Base-by-base conservation (phyloP, 2,888 invertebrate genomes). In the Drosophila mimetica region DNA sequence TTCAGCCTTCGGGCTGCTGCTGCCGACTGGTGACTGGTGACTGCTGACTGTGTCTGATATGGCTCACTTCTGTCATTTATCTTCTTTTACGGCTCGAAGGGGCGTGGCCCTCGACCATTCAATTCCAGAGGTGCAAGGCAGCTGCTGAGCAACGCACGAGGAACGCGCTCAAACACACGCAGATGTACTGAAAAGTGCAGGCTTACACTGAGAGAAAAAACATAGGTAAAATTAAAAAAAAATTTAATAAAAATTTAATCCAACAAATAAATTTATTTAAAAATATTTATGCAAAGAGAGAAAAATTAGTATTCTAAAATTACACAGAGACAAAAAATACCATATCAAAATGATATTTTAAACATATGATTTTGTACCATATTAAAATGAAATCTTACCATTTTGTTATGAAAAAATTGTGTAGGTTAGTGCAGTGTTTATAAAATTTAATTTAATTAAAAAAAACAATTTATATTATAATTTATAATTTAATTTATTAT, bases 41-140 rank as follows among this genome's bases (percentile, higher is more conserved):
- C 37, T 48, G 58, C 81, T 82, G 82, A 64, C 77, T 81, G 63
- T 58, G 78, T 67, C 85, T 82, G 84, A 85, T 85, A 85, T 75
- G 87, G 82, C 87, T 85, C 84, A 87, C 87, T 86, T 79, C 72
- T 86, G 87, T 82, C 87, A 84, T 84, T 84, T 86, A 84, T 84
- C 84, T 84, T 84, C 80, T 86, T 77, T 83, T 83, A 79, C 86
- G 82, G 82, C 80, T 74, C 63, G 57, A 61, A 61, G 64, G 84
- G 53, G 58, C 73, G 53, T 70, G 48, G 53, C 65, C 54, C 51
- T 41, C 58, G 79, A 61, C 69, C 88, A 73, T 82, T 83, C 86
- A 86, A 80, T 88, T 83, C 66, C 87, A 75, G 86, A 88, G 84
- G 88, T 83, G 75, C 84, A 82, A 57, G 86, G 60, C 81, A 76